These are phyloP conservation scores for Carassius gibelio DNA, from an alignment of 2,113 vertebrate genomes.

Conservation along the genomic window DNA sequence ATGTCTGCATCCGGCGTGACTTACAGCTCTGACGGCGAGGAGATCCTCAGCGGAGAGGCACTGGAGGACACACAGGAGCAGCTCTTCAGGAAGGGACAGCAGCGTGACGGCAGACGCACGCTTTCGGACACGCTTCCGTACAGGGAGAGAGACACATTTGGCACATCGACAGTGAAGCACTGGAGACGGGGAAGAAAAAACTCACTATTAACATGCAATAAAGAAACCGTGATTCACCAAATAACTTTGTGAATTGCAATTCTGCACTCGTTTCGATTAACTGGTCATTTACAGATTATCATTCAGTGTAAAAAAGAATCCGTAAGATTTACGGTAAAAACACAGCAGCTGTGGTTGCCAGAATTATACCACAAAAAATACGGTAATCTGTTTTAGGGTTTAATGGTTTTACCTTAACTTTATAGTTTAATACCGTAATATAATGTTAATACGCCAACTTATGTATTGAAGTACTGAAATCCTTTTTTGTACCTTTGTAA, in stretches of 20 bases:
- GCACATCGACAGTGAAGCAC: slow-evolving; percentile 90
- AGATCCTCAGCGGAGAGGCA: slow-evolving; percentile 91
- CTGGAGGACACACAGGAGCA: slow-evolving; percentile 89
- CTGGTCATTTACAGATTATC: neutral
- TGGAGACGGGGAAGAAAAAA: slow-evolving; percentile 38
- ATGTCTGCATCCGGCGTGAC: slow-evolving; percentile 57
- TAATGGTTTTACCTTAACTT: too few relatives aligned
- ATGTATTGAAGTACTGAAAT: too few relatives aligned
- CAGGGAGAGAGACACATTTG: slow-evolving; percentile 87
- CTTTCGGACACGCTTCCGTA: slow-evolving; percentile 82
- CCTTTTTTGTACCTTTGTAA: too few relatives aligned
- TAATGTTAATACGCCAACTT: too few relatives aligned
- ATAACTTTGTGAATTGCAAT: neutral
- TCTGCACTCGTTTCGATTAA: too few relatives aligned
- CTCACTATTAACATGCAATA: too few relatives aligned
- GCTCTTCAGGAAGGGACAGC: slow-evolving; percentile 89
- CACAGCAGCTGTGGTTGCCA: too few relatives aligned
- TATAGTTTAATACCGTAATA: too few relatives aligned
- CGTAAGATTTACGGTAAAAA: too few relatives aligned
- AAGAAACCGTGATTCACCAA: neutral
- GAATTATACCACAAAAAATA: too few relatives aligned
- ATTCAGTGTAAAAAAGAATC: too few relatives aligned
- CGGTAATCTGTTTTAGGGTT: too few relatives aligned
- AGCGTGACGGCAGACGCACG: slow-evolving; percentile 79
- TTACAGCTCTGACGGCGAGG: slow-evolving; percentile 89